Evolutionary conservation across 1,140 invertebrate genomes (phyloP), one percentile per base, ranked within the genome.

Genomic region (Parapsyche elsis): DNA sequence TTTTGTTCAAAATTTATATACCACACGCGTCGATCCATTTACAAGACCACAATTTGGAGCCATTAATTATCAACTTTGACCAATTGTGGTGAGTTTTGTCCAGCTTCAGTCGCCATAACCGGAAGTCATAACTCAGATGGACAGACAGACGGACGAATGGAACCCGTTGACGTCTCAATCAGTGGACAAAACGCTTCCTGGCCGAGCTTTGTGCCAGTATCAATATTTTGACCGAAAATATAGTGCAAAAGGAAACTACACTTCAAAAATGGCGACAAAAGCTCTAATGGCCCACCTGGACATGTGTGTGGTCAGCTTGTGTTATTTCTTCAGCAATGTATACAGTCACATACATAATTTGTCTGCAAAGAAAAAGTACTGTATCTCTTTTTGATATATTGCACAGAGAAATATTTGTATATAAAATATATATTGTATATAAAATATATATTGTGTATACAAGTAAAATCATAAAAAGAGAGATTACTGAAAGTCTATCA

Each of bases 131-230:
- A 77, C 70, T 81, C 76, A 81, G 70, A 45, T 19, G 14, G 14
- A 14, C 70, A 21, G 16, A 2, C 2, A 2, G 61, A 67, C 71
- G n/a, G 0, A 44, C 21, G 61, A 74, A 73, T 61, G 76, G 19
- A 30, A 67, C 57, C 24, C 80, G 76, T 78, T 78, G 76, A 81
- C 71, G 71, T 81, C 80, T 81, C 80, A 78, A 81, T 81, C 74
- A 71, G 70, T 7, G 64, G 74, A 73, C 59, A 57, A 44, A 76
- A 76, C 75, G 57, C 80, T 81, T 81, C 80, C 80, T 76, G 76
- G 1, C 21, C 14, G 9, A 14, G 10, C 9, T 12, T 67, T 67
- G 19, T 16, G 19, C 21, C 64, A 67, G 23, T 21, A 26, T 67
- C 64, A 67, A 67, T 67, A 67, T 67, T 67, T 26, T 67, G 64